Evolutionary conservation across 2,797 vertebrate species (phyloP), one percentile per base, ranked within the genome.

Genomic region (Premnoplex brunnescens): DNA sequence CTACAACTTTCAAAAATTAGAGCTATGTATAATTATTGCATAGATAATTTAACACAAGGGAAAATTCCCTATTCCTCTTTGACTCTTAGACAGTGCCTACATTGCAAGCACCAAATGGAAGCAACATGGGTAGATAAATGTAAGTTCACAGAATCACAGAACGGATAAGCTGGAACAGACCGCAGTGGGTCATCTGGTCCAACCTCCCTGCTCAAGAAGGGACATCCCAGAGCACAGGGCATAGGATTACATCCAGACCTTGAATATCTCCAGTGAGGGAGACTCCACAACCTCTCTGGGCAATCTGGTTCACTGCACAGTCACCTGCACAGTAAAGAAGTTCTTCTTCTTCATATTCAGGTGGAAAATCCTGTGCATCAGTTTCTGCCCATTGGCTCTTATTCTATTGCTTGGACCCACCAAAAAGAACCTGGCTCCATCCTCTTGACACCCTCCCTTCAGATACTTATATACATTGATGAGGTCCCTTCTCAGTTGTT

Each of bases 11-110:
- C 43, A 52, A 56, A 85, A 74, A 67, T 46, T 3, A 74, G 8
- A 77, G 6, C 37, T 56, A 56, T 83, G 27, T 58, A 34, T 76
- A 36, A 58, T 14, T 60, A 58, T 30, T 54, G 48, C 15, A 39
- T 14, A 58, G 54, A 34, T 12, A 71, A 74, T 34, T 79, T 54
- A 74, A 84, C 19, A 44, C 3, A 15, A 52, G 12, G 19, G 49
- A 54, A 78, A 92, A 44, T 72, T 8, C 13, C 23, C 19, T 14
- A 12, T 51, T 74, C 4, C 8, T 80, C 23, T 83, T 51, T 71
- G 34, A 8, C 28, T 58, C 44, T 88, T 0, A 0, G 39, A 51
- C 15, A 37, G 5, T 23, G 6, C 24, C 44, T 74, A 19, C 16
- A 28, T 7, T 37, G 48, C 37, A 49, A 51, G 43, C 41, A 78